These are phyloP conservation scores for Gisinianus flammeolus DNA, from an alignment of 2,888 invertebrate species.

Conservation along the genomic window DNA sequence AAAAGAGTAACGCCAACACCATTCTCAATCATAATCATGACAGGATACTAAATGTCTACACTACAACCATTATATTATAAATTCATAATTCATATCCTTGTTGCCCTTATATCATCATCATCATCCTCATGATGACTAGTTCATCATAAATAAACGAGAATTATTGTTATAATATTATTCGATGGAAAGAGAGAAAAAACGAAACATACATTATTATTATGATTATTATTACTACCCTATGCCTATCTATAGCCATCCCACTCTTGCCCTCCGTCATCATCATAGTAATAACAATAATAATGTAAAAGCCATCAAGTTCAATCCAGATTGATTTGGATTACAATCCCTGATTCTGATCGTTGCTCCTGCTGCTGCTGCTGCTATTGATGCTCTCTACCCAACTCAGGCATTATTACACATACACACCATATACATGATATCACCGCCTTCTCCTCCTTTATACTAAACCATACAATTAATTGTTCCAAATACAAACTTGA, in stretches of 20 bases:
- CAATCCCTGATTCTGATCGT: not conserved
- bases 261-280: too few species aligned
- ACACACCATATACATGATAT: not conserved
- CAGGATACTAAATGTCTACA: constrained; percentile 31
- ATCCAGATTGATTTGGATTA: constrained; percentile 26
- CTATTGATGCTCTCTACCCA: too few species aligned
- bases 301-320: constrained; percentile 39
- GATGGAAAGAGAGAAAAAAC: too few species aligned
- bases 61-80: not conserved
- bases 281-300: constrained; percentile 14
- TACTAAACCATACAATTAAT: not conserved
- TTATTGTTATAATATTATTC: too few species aligned
- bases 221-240: too few species aligned
- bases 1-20: constrained; percentile 26
- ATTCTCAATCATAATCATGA: constrained; percentile 39
- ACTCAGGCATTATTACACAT: not conserved
- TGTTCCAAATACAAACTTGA: too few species aligned
- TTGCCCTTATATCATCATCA: too few species aligned
- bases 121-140: not conserved
- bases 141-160: not conserved
- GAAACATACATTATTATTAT: too few species aligned
- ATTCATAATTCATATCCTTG: not conserved
- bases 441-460: not conserved
- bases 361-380: too few species aligned
- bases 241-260: too few species aligned